phyloP scores from a whole-genome alignment of 2,797 vertebrate species.

The Parotocinclus haroldoi region DNA sequence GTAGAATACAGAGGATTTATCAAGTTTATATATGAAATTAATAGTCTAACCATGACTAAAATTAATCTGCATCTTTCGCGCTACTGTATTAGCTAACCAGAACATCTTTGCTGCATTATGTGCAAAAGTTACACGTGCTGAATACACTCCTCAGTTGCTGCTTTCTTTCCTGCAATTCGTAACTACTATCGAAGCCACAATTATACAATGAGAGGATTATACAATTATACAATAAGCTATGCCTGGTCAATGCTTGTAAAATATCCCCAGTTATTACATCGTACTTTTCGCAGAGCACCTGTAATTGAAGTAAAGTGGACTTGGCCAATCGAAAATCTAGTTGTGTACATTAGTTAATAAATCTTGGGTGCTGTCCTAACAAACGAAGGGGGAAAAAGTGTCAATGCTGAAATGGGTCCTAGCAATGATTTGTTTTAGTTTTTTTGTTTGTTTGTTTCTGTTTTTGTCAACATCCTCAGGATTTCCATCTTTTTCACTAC shows the following conservation, averaged over 20 bases:
- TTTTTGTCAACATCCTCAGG: too few species aligned
- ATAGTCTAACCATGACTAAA: neutral
- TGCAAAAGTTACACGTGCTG: neutral
- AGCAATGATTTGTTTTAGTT: too few species aligned
- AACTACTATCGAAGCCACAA: neutral
- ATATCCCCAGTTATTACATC: neutral
- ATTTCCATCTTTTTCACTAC: too few species aligned
- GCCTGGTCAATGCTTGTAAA: neutral
- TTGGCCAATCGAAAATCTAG: neutral
- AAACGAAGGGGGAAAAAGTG: too few species aligned
- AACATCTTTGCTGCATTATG: neutral
- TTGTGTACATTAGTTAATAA: neutral
- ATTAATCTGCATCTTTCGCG: conserved; percentile 9
- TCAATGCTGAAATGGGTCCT: too few species aligned
- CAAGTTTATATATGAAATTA: neutral
- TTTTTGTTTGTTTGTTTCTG: too few species aligned
- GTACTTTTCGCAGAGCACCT: neutral
- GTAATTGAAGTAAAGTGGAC: neutral
- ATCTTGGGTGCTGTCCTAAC: neutral
- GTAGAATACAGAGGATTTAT: too few species aligned
- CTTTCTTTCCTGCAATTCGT: neutral
- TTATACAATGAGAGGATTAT: neutral
- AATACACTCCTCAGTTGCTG: neutral
- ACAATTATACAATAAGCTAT: too few species aligned
- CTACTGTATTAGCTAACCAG: too few species aligned